Conservation (phyloP, 2,113 vertebrate species). For the Sinocyclocheilus maitianheensis region DNA sequence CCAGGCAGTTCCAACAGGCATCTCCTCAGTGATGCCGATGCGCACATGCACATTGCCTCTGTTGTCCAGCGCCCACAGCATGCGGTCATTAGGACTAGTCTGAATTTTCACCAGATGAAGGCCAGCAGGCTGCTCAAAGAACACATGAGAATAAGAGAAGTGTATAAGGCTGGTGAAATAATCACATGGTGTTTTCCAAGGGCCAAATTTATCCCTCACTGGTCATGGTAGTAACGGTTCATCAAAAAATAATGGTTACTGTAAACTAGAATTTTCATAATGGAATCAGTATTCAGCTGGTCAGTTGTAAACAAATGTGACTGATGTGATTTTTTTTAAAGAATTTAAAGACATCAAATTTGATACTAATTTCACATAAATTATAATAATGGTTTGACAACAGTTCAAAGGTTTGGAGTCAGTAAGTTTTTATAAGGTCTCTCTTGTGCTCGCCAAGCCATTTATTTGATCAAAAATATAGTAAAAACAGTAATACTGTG, state of each 20-base stretch:
- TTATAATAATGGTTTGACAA: neutral
- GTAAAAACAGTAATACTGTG: neutral
- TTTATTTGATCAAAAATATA: neutral
- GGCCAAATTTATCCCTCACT: neutral
- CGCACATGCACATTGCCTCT: slow-evolving; percentile 87
- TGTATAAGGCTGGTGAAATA: neutral
- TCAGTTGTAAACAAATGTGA: neutral
- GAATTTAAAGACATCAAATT: neutral
- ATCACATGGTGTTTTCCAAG: neutral
- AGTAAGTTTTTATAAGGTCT: neutral
- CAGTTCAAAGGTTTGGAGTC: neutral
- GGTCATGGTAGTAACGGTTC: neutral
- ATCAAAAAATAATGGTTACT: neutral
- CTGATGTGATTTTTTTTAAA: neutral
- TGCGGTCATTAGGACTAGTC: slow-evolving; percentile 88
- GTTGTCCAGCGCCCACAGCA: slow-evolving; percentile 92
- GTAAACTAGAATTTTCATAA: neutral
- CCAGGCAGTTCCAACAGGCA: slow-evolving; percentile 94
- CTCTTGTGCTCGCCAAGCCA: neutral
- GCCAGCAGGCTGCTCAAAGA: slow-evolving; percentile 82
- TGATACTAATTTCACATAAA: neutral
- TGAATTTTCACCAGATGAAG: slow-evolving; percentile 85
- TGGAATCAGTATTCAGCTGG: neutral
- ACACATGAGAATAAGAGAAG: neutral
- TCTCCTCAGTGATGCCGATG: slow-evolving; percentile 89